Conservation (phyloP, 2,113 vertebrate genomes). For the Irena cyanogastra region DNA sequence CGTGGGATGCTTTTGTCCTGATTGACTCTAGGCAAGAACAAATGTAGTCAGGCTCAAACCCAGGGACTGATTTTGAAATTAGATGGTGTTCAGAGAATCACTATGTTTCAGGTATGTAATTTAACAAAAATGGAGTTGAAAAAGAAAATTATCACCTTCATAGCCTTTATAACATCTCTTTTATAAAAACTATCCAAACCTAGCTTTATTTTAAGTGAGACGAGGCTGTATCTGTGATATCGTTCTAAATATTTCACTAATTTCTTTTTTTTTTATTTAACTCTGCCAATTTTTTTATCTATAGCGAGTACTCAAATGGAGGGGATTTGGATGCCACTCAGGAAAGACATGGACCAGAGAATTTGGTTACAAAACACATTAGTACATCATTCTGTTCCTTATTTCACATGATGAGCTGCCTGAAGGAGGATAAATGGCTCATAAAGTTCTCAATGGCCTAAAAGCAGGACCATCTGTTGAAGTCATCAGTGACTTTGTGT, state of each 20-base stretch:
- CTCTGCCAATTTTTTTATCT: not conserved
- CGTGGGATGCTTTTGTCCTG: not conserved
- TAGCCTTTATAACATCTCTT: not conserved
- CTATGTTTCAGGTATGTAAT: not conserved
- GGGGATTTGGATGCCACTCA: not conserved
- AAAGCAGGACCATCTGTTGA: constrained; percentile 35
- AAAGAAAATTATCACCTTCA: not conserved
- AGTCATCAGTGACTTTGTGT: constrained; percentile 6
- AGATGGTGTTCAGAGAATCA: not conserved
- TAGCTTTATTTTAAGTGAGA: not conserved
- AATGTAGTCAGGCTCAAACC: not conserved
- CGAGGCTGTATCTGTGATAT: not conserved
- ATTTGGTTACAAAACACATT: constrained; percentile 10
- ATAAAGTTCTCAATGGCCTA: constrained; percentile 46
- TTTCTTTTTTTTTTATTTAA: not conserved
- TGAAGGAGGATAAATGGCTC: constrained; percentile 40
- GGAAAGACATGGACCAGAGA: not conserved
- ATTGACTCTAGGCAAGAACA: not conserved
- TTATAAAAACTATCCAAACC: not conserved
- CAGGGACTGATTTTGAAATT: not conserved
- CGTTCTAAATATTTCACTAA: not conserved
- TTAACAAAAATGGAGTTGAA: not conserved
- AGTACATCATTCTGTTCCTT: constrained; percentile 26
- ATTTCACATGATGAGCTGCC: constrained; percentile 9
- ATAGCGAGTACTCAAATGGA: not conserved